Conservation (phyloP, 2,888 invertebrate species). For the Dicyrtomina minuta region DNA sequence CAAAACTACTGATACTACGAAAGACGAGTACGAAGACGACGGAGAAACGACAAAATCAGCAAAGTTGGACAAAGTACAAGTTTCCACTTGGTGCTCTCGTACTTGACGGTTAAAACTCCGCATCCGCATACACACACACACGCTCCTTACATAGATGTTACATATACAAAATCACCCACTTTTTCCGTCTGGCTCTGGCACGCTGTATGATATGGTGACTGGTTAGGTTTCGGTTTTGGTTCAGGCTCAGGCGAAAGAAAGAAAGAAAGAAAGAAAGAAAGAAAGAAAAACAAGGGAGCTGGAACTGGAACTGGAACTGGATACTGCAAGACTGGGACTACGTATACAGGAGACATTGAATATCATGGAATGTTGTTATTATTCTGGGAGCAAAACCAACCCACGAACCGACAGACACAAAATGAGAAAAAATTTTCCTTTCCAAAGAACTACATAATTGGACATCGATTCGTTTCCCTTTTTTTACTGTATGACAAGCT, state of each 20-base stretch:
- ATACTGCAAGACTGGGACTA: background rate
- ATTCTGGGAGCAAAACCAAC: background rate
- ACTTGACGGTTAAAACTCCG: too few species aligned
- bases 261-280: background rate
- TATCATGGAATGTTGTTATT: background rate
- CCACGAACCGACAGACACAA: background rate
- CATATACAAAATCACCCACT: too few species aligned
- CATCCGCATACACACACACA: too few species aligned
- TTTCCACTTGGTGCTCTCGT: too few species aligned
- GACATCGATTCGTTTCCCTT: slow-evolving; percentile 12
- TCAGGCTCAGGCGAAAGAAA: background rate
- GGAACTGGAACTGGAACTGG: slow-evolving; percentile 2
- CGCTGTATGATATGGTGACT: too few species aligned
- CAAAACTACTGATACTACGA: too few species aligned
- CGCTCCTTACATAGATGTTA: too few species aligned
- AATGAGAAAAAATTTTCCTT: slow-evolving; percentile 11
- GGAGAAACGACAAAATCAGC: too few species aligned
- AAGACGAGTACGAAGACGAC: too few species aligned
- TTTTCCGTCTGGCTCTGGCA: too few species aligned
- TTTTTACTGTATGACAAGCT: background rate
- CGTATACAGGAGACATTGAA: too few species aligned
- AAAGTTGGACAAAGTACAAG: too few species aligned
- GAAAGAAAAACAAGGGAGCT: background rate
- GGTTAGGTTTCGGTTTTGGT: background rate
- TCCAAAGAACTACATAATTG: slow-evolving; percentile 16